These are phyloP conservation scores for Leguminivora glycinivorella DNA, from an alignment of 1,140 invertebrate genomes.

Conservation along the genomic window DNA sequence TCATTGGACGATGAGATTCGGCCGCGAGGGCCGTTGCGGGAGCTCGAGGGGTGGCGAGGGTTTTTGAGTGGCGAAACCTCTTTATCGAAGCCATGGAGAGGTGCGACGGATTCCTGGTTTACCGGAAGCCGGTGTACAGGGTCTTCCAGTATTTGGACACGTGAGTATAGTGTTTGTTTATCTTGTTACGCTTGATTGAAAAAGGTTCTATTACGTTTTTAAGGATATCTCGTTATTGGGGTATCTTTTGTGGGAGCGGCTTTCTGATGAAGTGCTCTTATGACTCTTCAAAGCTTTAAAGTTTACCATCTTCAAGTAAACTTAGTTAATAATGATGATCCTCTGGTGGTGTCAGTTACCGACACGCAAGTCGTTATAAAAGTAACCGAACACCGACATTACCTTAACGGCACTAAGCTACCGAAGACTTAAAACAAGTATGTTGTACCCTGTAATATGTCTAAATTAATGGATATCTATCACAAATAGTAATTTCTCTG, in stretches of 20 bases:
- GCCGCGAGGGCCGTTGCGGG: slow-evolving; percentile 31
- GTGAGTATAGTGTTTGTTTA: slow-evolving; percentile 72
- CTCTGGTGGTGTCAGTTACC: background rate
- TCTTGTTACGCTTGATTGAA: background rate
- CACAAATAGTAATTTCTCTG: too few relatives aligned
- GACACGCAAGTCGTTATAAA: background rate
- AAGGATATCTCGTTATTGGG: background rate
- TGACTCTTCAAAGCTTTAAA: too few relatives aligned
- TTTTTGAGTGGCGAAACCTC: slow-evolving; percentile 34
- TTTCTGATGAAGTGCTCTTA: too few relatives aligned
- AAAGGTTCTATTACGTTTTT: background rate
- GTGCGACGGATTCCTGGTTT: slow-evolving; percentile 85
- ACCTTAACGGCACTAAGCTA: background rate
- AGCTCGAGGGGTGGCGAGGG: slow-evolving; percentile 32
- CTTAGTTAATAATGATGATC: too few relatives aligned
- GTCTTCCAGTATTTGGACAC: slow-evolving; percentile 89
- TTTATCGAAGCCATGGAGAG: slow-evolving; percentile 79
- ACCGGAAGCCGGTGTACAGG: slow-evolving; percentile 86
- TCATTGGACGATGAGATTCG: slow-evolving; percentile 23
- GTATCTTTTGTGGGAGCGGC: too few relatives aligned
- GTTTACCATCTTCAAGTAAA: too few relatives aligned
- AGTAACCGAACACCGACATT: background rate
- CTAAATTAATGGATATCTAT: too few relatives aligned
- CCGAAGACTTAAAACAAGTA: background rate
- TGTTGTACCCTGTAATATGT: background rate